Evolutionary conservation across 2,113 vertebrate genomes (phyloP).

Genomic region (Emydocephalus ijimae): DNA sequence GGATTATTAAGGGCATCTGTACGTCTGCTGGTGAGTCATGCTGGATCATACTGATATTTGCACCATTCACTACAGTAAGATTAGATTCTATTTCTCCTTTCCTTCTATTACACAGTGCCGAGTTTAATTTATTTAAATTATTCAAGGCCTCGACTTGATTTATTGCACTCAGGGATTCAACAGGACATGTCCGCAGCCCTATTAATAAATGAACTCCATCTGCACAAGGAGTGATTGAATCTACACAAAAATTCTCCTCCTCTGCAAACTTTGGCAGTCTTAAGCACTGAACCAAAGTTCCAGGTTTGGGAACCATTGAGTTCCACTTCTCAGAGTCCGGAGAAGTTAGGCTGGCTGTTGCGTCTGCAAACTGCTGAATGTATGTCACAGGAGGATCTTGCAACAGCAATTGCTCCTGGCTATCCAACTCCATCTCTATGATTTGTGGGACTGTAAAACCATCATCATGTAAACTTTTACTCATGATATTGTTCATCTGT

Average conservation of each 20-base stretch:
- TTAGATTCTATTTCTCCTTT: conserved; percentile 83
- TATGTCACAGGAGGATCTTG: conserved; percentile 98
- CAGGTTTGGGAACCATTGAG: conserved; percentile 89
- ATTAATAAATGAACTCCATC: conserved; percentile 95
- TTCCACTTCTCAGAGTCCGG: conserved; percentile 94
- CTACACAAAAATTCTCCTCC: conserved; percentile 93
- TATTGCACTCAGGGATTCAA: conserved; percentile 89
- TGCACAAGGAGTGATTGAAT: conserved; percentile 94
- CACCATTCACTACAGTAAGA: conserved; percentile 84
- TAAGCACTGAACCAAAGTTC: conserved; percentile 93
- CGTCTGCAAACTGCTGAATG: conserved; percentile 97
- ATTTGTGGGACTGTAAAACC: conserved; percentile 98
- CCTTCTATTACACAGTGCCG: conserved; percentile 89
- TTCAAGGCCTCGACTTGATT: conserved; percentile 99
- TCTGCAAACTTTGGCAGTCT: conserved; percentile 93
- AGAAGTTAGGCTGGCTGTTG: conserved; percentile 82
- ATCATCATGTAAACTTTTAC: conserved; percentile 95
- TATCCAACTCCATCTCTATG: conserved; percentile 98
- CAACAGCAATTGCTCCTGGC: conserved; percentile 92
- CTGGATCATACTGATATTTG: conserved; percentile 76
- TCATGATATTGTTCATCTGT: conserved; percentile 98
- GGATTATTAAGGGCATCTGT: conserved; percentile 89
- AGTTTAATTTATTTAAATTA: conserved; percentile 98
- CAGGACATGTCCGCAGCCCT: conserved; percentile 84
- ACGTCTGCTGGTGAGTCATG: conserved; percentile 83